phyloP scores from a whole-genome alignment of 2,888 invertebrate species.

The Aspidiotus rigidus region DNA sequence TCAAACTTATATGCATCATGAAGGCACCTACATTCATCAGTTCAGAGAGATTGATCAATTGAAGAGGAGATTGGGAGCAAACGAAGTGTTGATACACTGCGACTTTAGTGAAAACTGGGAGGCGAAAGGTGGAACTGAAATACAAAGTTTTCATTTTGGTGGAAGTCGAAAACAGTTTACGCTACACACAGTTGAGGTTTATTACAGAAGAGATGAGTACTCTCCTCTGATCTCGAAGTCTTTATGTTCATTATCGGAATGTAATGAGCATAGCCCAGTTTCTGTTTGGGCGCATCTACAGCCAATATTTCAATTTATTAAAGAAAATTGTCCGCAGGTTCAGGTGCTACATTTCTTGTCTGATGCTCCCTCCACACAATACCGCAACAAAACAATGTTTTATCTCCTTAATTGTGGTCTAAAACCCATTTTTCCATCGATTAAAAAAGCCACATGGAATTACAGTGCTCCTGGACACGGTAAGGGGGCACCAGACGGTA shows the following conservation, averaged over 20 bases:
- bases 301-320: constrained; percentile 27
- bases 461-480: constrained; percentile 41
- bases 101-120: constrained; percentile 40
- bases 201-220: not conserved
- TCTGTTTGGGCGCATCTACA: constrained; percentile 40
- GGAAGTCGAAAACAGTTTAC: constrained; percentile 38
- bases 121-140: constrained; percentile 38
- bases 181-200: constrained; percentile 38
- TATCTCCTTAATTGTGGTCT: constrained; percentile 20
- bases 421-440: constrained; percentile 10
- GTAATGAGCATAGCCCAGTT: constrained; percentile 39
- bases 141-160: constrained; percentile 39
- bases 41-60: not conserved
- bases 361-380: constrained; percentile 40
- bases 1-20: not conserved
- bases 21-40: not conserved
- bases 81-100: constrained; percentile 35
- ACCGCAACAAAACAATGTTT: constrained; percentile 40
- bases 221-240: not conserved
- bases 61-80: not conserved
- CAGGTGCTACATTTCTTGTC: constrained; percentile 37
- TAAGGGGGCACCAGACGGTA: constrained; percentile 41
- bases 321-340: constrained; percentile 25
- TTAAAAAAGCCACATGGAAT: constrained; percentile 39
- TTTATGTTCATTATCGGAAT: constrained; percentile 37